These are phyloP conservation scores for Macropus fuliginosus DNA, from an alignment of 2,797 vertebrate species.

Conservation along the genomic window DNA sequence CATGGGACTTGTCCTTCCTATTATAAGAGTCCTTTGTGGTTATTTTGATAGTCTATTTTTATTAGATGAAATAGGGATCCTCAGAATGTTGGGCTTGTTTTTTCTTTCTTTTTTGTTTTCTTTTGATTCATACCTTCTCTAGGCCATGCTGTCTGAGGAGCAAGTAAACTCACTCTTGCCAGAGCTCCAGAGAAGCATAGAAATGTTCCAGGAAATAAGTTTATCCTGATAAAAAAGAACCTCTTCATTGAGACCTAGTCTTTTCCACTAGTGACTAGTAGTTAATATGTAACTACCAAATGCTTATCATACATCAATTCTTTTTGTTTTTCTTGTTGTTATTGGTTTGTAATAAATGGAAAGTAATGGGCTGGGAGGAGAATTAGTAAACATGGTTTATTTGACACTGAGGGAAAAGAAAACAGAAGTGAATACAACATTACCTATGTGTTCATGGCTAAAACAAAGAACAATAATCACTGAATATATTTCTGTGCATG, in stretches of 20 bases:
- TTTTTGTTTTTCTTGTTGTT: neutral
- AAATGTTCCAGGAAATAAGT: neutral
- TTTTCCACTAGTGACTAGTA: neutral
- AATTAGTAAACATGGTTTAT: neutral
- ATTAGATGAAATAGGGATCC: neutral
- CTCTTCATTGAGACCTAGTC: neutral
- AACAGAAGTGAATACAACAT: neutral
- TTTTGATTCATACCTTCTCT: neutral
- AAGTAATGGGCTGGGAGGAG: neutral
- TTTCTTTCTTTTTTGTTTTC: neutral
- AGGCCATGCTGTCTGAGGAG: neutral
- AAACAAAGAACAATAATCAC: neutral
- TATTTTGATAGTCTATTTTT: neutral
- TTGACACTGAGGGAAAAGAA: neutral
- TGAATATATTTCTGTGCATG: neutral
- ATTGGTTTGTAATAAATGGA: neutral
- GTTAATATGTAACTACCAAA: neutral
- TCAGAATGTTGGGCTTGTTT: neutral
- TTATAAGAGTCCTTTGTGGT: neutral
- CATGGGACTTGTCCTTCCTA: neutral
- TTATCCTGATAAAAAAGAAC: no score
- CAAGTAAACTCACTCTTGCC: neutral
- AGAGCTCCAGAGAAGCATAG: neutral
- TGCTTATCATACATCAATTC: neutral
- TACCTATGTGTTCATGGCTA: neutral